A percentile compares a stretch with the other conserved stretches of the same genome.
Conservation (phyloP, 2,888 invertebrate genomes). For the Leuctra nigra region DNA sequence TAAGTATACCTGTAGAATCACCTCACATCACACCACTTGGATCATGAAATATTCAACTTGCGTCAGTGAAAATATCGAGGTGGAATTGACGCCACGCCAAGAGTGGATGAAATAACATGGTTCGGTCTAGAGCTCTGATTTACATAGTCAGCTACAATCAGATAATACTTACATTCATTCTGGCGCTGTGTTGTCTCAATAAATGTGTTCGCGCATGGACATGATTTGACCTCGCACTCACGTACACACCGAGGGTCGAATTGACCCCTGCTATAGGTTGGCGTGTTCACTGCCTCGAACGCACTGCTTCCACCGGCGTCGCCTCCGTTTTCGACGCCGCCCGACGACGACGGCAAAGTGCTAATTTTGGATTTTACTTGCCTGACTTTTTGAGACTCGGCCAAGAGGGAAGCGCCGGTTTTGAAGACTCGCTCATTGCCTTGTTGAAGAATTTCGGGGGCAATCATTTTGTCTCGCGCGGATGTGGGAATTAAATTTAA, state of each 20-base stretch:
- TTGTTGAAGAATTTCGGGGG: slow-evolving; percentile 1
- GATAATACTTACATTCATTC: slow-evolving; percentile 2
- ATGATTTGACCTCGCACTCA: no score
- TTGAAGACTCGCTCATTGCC: not conserved
- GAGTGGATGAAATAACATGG: no score
- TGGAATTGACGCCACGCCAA: no score
- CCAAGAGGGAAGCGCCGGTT: slow-evolving; percentile 14
- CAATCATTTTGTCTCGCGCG: not conserved
- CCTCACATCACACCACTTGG: no score
- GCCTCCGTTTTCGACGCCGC: not conserved
- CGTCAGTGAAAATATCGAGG: no score
- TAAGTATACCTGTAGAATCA: no score
- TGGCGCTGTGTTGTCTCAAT: not conserved
- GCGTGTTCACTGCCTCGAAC: not conserved
- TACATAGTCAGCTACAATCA: no score
- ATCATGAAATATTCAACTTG: no score
- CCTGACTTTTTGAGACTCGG: not conserved
- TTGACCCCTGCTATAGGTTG: not conserved
- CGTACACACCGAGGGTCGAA: not conserved
- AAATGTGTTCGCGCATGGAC: not conserved
- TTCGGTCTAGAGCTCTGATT: no score
- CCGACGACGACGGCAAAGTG: no score
- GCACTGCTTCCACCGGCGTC: not conserved
- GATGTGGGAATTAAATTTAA: not conserved
- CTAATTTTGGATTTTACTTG: slow-evolving; percentile 6